phyloP scores from a whole-genome alignment of 2,888 invertebrate species.

The Pyrrhopygopsis socrates region DNA sequence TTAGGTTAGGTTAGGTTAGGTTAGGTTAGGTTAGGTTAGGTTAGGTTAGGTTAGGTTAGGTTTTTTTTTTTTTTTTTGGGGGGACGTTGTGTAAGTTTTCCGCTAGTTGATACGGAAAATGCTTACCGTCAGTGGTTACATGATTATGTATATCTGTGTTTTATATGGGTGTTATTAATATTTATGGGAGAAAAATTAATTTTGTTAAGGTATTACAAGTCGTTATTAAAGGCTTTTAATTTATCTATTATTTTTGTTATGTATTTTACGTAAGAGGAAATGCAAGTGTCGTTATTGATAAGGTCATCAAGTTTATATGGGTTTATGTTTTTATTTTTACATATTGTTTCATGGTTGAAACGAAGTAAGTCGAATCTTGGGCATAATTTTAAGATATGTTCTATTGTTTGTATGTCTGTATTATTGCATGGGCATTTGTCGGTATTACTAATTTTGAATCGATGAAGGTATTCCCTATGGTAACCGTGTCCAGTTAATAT shows the following conservation, averaged over 20 bases:
- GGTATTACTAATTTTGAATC: neutral
- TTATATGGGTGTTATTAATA: no score
- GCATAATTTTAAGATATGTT: neutral
- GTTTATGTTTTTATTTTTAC: neutral
- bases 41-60: conserved; percentile 33
- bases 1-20: no score
- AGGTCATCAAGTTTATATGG: neutral
- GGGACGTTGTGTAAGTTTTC: no score
- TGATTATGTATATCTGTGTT: neutral
- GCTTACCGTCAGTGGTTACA: no score
- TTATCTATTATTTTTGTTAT: neutral
- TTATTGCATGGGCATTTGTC: neutral
- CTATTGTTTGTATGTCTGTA: neutral
- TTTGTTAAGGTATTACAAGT: no score
- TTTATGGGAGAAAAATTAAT: no score
- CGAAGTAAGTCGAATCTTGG: no score
- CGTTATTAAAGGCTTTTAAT: neutral
- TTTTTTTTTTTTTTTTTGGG: neutral
- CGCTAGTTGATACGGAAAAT: no score
- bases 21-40: no score
- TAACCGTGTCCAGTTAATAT: neutral
- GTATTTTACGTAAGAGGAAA: neutral
- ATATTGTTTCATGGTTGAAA: no score
- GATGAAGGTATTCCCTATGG: neutral
- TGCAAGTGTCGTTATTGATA: neutral